Base-by-base conservation (phyloP, 2,888 invertebrate genomes). In the Amiota minor region DNA sequence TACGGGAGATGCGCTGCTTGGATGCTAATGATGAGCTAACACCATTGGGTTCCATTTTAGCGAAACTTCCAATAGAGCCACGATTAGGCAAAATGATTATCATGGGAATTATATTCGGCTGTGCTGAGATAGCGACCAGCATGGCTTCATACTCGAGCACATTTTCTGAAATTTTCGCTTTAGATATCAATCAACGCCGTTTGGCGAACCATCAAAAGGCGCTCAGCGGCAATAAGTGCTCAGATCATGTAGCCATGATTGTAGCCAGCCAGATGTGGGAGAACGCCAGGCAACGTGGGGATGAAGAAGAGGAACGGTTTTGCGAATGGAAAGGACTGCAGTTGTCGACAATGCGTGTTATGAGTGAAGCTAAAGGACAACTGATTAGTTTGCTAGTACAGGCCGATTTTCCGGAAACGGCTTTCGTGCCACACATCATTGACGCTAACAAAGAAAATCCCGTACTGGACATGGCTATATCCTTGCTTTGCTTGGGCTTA, bases 61-160 rank as follows among this genome's bases (percentile, higher is more conserved):
- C 99, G 8, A 95, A 97, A 78, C 89, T 99, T 79, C 99, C 99
- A 0, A 96, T 99, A 89, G 99, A 99, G 86, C 99, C 99, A 0
- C 93, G 97, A 0, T 92, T 99, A 9, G 99, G 99, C 18, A 98
- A 98, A 91, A 98, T 98, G 96, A 94, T 98, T 92, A 95, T 99
- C 49, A 91, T 98, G 11, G 97, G 97, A n/a, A 94, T 96, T 79
- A 94, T 98, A 72, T 94, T 99, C 84, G 94, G 95, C 78, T 94
- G 95, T 76, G 98, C 97, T 0, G 98, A 98, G 88, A 95, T 98
- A 0, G 91, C 98, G 69, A 95, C 96, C 11, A 96, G 96, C 0
- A 96, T 98, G 92, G 98, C 98, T 0, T 98, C 99, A 14, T 97
- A 97, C 89, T 96, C 96, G 9, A 96, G 98, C 55, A 98, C 98